Evolutionary conservation across 2,797 vertebrate species (phyloP), one percentile per base, ranked within the genome.

Genomic region (Acanthopagrus latus): DNA sequence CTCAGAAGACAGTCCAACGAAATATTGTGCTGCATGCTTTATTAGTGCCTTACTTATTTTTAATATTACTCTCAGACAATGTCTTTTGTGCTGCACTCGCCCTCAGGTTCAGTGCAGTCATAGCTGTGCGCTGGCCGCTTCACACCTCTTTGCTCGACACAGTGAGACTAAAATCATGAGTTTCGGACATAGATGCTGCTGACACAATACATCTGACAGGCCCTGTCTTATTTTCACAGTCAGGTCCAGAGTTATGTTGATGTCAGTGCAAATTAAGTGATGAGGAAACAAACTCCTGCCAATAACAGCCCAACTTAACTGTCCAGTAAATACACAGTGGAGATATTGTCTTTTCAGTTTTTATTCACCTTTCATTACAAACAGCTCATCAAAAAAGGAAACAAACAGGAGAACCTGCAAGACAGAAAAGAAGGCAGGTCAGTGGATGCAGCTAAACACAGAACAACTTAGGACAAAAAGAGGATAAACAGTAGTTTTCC

Each of bases 291-390:
- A 38, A 38, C 9, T 7, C 7, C 38, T 38, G 38, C 38, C 10
- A 38, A 38, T 38, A 38, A 38, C 33, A 38, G 8, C 7, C 33
- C 33, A 38, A 38, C 33, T 38, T 38, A 38, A 38, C 2, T 38
- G 38, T 38, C 38, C 38, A 38, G 38, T 11, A 17, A 29, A 50
- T 10, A 73, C 41, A 73, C 68, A 56, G 2, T 1, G 10, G 4
- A 29, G 5, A 13, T 56, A 41, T 88, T 81, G 60, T 88, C 56
- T 91, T 92, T 86, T 82, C 72, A 75, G 8, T 86, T 89, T 94
- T 95, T 93, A 94, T 95, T 93, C 81, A 92, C 46, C 73, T 92
- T 88, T 85, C 76, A 90, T 91, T 89, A 92, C 83, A 91, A 94
- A 92, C 80, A 76, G 87, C 86, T 75, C 76, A 88, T 71, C 29